Evolutionary conservation across 2,888 invertebrate species (phyloP).

Genomic region (Torymus tubicola): DNA sequence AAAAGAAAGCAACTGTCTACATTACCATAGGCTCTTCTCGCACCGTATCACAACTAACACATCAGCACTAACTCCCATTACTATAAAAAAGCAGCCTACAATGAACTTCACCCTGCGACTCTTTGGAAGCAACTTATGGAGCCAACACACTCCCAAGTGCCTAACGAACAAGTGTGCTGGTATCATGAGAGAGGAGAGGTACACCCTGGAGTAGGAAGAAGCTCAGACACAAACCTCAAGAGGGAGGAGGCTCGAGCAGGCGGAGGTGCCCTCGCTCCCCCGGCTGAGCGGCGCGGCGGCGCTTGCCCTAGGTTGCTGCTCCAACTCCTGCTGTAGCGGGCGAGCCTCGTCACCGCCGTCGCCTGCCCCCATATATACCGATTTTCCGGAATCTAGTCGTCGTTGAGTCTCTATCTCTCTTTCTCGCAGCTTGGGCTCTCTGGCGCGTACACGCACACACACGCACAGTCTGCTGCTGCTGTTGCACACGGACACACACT

Average conservation of each 20-base stretch:
- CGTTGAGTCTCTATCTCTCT: background rate
- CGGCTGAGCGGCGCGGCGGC: conserved; percentile 28
- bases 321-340: conserved; percentile 35
- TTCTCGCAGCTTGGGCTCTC: too few species aligned
- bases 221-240: conserved; percentile 43
- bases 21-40: too few species aligned
- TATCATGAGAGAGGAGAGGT: background rate
- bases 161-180: background rate
- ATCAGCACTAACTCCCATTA: too few species aligned
- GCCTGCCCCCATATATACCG: conserved; percentile 54
- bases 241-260: conserved; percentile 43
- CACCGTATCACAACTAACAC: too few species aligned
- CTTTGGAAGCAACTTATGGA: too few species aligned
- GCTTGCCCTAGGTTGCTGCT: conserved; percentile 37
- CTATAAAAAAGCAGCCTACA: too few species aligned
- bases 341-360: conserved; percentile 41
- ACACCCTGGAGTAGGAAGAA: conserved; percentile 14
- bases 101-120: too few species aligned
- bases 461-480: too few species aligned
- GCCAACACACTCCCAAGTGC: too few species aligned
- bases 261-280: conserved; percentile 27
- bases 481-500: too few species aligned
- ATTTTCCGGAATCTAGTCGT: conserved; percentile 7
- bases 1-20: too few species aligned
- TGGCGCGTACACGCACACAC: too few species aligned